Evolutionary conservation across 2,113 vertebrate genomes (phyloP).

Genomic region (Maccullochella peelii): DNA sequence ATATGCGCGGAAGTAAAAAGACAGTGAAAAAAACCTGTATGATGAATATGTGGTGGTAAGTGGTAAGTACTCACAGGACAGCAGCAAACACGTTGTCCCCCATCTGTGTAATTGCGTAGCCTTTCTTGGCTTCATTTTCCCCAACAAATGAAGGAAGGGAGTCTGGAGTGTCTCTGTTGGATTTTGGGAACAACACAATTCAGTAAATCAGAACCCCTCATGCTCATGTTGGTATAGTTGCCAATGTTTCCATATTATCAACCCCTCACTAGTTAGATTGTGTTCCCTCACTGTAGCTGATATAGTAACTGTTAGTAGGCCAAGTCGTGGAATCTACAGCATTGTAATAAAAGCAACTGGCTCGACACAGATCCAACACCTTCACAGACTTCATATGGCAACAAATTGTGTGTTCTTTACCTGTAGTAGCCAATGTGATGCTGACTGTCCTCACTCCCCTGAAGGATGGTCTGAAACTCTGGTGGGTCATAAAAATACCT

Average conservation of each 20-base stretch:
- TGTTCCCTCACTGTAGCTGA: not conserved
- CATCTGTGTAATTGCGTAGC: constrained; percentile 88
- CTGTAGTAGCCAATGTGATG: constrained; percentile 98
- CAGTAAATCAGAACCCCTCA: constrained; percentile 8
- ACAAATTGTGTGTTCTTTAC: constrained; percentile 74
- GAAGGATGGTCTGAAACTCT: constrained; percentile 95
- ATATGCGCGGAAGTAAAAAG: not conserved
- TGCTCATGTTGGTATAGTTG: not conserved
- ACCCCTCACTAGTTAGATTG: not conserved
- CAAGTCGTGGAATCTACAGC: not conserved
- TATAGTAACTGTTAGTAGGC: not conserved
- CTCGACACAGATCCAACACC: not conserved
- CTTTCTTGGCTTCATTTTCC: constrained; percentile 92
- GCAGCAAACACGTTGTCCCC: constrained; percentile 96
- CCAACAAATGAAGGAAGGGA: constrained; percentile 92
- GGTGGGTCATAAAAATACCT: constrained; percentile 97
- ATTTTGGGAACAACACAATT: constrained; percentile 4
- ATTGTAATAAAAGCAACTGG: not conserved
- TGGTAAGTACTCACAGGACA: constrained; percentile 88
- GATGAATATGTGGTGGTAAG: not conserved
- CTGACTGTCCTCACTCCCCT: constrained; percentile 87
- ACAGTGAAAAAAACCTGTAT: not conserved
- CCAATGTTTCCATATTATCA: not conserved
- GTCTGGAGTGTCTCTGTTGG: constrained; percentile 91
- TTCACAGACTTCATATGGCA: not conserved